A percentile compares a stretch with the other conserved stretches of the same genome.
Evolutionary conservation across 2,888 invertebrate genomes (phyloP).

Genomic region (Belgica antarctica): DNA sequence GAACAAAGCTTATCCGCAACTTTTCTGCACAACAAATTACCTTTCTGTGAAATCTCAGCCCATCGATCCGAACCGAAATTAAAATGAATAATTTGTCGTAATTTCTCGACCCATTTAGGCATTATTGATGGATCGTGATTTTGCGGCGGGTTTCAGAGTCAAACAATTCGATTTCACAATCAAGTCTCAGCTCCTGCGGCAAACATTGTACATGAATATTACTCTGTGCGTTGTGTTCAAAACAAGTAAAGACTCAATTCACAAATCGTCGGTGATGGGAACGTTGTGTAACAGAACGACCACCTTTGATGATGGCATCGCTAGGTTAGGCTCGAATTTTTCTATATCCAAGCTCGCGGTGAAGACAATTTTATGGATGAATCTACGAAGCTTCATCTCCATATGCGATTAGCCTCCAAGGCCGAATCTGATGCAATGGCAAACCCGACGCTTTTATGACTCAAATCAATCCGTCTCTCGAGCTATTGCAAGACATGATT

Average conservation of each 20-base stretch:
- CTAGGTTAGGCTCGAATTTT: constrained; percentile 8
- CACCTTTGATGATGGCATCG: too few relatives aligned
- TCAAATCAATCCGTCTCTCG: neutral
- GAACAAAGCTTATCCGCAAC: too few relatives aligned
- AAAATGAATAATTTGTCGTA: too few relatives aligned
- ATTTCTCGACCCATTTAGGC: neutral
- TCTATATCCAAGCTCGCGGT: neutral
- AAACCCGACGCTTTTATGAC: neutral
- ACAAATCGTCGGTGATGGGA: neutral
- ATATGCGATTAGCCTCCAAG: constrained; percentile 12
- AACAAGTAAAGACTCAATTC: neutral
- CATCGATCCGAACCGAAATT: too few relatives aligned
- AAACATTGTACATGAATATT: constrained; percentile 5
- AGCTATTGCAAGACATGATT: neutral
- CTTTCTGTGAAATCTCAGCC: too few relatives aligned
- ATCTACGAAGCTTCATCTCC: neutral
- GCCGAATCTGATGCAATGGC: constrained; percentile 11
- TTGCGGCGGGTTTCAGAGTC: neutral
- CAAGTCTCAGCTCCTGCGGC: neutral
- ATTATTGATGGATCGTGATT: neutral
- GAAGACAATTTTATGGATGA: too few relatives aligned
- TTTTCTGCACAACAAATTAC: too few relatives aligned
- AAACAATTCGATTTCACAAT: constrained; percentile 13
- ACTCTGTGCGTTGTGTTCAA: neutral
- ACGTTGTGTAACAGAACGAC: neutral